Evolutionary conservation across 2,113 vertebrate genomes (phyloP).

Genomic region (Proterorhinus semilunaris): DNA sequence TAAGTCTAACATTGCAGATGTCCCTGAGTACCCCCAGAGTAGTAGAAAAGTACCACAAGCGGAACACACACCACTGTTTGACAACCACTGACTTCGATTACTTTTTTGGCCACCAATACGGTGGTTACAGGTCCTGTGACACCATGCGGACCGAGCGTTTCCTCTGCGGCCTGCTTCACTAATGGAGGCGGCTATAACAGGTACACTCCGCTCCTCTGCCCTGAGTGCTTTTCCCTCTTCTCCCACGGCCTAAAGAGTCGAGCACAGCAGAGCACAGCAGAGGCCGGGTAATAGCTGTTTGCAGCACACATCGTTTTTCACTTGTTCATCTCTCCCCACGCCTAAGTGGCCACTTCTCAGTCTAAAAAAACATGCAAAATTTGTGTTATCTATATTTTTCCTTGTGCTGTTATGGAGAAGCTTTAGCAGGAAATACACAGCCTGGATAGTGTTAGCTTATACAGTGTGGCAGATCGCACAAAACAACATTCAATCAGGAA

Average conservation of each 20-base stretch:
- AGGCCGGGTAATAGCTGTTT: constrained; percentile 53
- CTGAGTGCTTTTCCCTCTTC: constrained; percentile 53
- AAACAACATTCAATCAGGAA: too few species aligned
- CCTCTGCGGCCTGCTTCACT: constrained; percentile 33
- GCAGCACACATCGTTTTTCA: constrained; percentile 46
- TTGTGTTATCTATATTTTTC: constrained; percentile 21
- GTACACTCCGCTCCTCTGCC: constrained; percentile 54
- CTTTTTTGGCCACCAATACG: not conserved
- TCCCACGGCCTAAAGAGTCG: constrained; percentile 31
- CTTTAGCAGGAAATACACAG: constrained; percentile 2
- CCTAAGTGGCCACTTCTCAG: constrained; percentile 36
- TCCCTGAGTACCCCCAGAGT: too few species aligned
- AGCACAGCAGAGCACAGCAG: constrained; percentile 17
- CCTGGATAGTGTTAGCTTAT: not conserved
- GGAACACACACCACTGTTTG: too few species aligned
- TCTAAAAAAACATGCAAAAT: constrained; percentile 20
- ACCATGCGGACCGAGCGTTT: constrained; percentile 24
- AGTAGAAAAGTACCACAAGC: too few species aligned
- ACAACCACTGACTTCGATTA: not conserved
- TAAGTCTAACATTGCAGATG: too few species aligned
- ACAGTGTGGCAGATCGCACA: not conserved
- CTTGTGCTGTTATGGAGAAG: not conserved
- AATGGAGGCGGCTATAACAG: constrained; percentile 62
- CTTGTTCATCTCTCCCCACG: constrained; percentile 43
- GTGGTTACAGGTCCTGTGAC: constrained; percentile 15